Evolutionary conservation across 1,140 invertebrate genomes (phyloP), one percentile per base, ranked within the genome.

Genomic region (Atopsyche davidsoni): DNA sequence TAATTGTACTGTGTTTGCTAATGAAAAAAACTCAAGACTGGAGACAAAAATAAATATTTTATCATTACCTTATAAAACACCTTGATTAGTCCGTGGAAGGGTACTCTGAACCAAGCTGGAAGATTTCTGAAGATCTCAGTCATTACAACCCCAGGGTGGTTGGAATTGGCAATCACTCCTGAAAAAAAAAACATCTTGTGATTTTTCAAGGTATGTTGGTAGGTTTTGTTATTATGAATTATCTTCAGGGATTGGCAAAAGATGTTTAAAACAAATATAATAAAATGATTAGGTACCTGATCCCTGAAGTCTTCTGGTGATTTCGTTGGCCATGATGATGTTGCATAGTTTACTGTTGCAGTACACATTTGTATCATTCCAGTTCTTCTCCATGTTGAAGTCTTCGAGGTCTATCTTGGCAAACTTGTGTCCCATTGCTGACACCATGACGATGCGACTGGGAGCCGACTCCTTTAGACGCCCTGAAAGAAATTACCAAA

Each of bases 321-420:
- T 65, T 68, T 92, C 87, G 35, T 79, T 71, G 0, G 84, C 83
- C 64, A 91, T 91, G 23, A 87, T 77, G 43, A 95, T 83, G 60
- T 91, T 89, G 11, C 85, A 85, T 11, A 92, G 70, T 76, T 94
- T 92, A 60, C 86, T 89, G 64, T 89, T 82, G 19, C 76, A 75
- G 68, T 91, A 92, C 3, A 83, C 81, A 34, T 57, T 58, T 0
- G 71, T 39, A 1, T 79, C 63, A 46, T 70, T 75, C 36, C 83
- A 82, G 1, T 59, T 59, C 47, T 77, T 78, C 28, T 81, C 73
- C 41, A 60, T 63, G 25, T 63, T 59, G 18, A 66, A 57, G 18
- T 62, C 60, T 19, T 84, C 73, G 28, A 87, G 60, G 63, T 92
- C 83, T 1, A 92, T 68, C 2, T 75, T 77, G 0, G 83, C 79